Conservation (phyloP, 2,888 invertebrate genomes). For the Criorhina ranunculi region DNA sequence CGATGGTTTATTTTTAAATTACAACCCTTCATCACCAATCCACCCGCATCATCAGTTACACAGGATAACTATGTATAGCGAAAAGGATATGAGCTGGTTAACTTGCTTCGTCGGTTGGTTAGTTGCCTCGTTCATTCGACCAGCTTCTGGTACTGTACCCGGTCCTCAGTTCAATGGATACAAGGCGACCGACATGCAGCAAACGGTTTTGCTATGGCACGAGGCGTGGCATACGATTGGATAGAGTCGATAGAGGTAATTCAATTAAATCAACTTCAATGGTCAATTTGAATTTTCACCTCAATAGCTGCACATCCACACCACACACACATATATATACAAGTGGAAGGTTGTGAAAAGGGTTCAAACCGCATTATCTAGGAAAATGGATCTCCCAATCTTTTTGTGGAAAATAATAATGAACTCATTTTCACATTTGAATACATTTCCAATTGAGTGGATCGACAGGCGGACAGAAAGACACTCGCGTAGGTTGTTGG, state of each 20-base stretch:
- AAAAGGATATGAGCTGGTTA: conserved; percentile 67
- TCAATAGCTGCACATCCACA: conserved; percentile 66
- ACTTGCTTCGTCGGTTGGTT: conserved; percentile 62
- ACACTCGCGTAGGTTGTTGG: conserved; percentile 4
- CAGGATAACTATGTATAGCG: conserved; percentile 19
- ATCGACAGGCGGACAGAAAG: conserved; percentile 32
- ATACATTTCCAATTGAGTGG: conserved; percentile 74
- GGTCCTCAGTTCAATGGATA: conserved; percentile 37
- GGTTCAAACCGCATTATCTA: conserved; percentile 30
- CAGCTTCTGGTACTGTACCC: conserved; percentile 23
- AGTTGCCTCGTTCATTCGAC: conserved; percentile 50
- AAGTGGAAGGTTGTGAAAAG: conserved; percentile 22
- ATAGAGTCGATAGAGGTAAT: conserved; percentile 65
- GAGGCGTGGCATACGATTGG: conserved; percentile 39
- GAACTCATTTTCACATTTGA: conserved; percentile 76
- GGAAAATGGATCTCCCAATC: conserved; percentile 55
- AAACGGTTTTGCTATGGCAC: conserved; percentile 12
- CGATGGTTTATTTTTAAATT: conserved; percentile 63
- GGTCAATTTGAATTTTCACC: conserved; percentile 75
- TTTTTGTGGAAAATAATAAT: conserved; percentile 59
- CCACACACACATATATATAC: not conserved
- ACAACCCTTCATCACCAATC: conserved; percentile 38
- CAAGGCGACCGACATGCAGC: conserved; percentile 8
- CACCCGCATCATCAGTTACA: conserved; percentile 27
- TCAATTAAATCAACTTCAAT: conserved; percentile 76